These are phyloP conservation scores for Lymantria monacha DNA, from an alignment of 2,888 invertebrate genomes.

Conservation along the genomic window DNA sequence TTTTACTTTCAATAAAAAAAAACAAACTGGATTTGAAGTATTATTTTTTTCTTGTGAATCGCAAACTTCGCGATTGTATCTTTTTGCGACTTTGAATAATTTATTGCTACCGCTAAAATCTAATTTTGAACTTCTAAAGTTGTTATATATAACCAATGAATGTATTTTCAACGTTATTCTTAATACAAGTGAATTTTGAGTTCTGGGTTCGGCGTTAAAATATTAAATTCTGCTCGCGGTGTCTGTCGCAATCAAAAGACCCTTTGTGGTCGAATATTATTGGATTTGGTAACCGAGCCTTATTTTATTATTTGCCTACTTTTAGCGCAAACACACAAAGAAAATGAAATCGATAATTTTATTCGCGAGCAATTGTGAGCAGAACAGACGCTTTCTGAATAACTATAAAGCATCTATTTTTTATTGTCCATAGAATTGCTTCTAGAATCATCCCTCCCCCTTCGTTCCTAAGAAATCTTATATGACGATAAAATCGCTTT, in stretches of 20 bases:
- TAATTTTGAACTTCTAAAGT: too few species aligned
- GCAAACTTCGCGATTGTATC: too few species aligned
- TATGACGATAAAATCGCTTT: too few species aligned
- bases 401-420: constrained; percentile 34
- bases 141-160: too few species aligned
- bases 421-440: constrained; percentile 17
- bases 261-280: constrained; percentile 51
- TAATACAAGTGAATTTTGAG: not conserved
- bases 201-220: constrained; percentile 40
- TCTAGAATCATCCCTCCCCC: too few species aligned
- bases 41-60: too few species aligned
- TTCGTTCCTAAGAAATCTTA: too few species aligned
- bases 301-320: constrained; percentile 50
- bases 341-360: constrained; percentile 56
- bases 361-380: constrained; percentile 37
- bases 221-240: constrained; percentile 54
- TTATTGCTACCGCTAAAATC: too few species aligned
- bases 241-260: constrained; percentile 47
- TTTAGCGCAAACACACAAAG: constrained; percentile 47
- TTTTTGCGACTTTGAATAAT: too few species aligned
- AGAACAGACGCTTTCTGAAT: constrained; percentile 41
- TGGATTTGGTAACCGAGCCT: constrained; percentile 51
- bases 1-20: too few species aligned
- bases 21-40: too few species aligned
- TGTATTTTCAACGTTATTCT: constrained; percentile 8